Percentiles rank a stretch among this genome's conserved stretches.
These are phyloP conservation scores for Nomada lathburiana DNA, from an alignment of 2,888 invertebrate species.

Conservation along the genomic window DNA sequence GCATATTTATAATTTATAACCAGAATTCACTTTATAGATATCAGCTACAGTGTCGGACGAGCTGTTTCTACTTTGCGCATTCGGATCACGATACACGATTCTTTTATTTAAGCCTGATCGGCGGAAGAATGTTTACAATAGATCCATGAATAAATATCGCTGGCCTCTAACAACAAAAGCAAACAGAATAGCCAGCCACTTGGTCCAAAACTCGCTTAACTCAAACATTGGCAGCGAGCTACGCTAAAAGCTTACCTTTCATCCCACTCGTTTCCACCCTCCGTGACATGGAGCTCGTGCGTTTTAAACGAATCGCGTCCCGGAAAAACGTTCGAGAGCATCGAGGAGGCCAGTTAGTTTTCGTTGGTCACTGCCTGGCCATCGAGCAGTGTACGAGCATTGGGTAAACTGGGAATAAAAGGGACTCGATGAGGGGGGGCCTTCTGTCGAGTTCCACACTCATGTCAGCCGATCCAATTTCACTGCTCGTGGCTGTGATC, in stretches of 20 bases:
- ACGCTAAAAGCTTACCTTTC: background rate
- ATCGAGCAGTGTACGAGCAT: conserved; percentile 39
- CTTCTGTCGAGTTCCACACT: conserved; percentile 20
- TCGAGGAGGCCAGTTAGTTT: conserved; percentile 21
- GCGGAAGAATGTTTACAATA: no score
- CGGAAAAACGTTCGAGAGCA: conserved; percentile 5
- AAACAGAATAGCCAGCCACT: no score
- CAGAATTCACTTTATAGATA: no score
- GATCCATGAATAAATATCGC: no score
- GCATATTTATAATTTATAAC: no score
- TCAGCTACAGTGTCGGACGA: no score
- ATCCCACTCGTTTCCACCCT: background rate
- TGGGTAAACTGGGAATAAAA: conserved; percentile 60
- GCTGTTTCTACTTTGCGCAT: no score
- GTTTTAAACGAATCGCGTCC: conserved; percentile 8
- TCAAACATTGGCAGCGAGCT: background rate
- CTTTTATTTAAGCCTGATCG: no score
- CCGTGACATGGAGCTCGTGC: background rate
- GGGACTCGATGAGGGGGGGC: conserved; percentile 45
- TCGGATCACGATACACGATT: no score
- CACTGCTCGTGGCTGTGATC: conserved; percentile 30
- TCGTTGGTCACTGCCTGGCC: conserved; percentile 12
- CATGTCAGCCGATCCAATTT: conserved; percentile 57
- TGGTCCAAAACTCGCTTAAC: no score
- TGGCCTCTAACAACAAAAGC: no score